Percentiles rank a stretch among this genome's conserved stretches.
Conservation (phyloP, 1,140 invertebrate genomes). For the Cyphomyrmex costatus region DNA sequence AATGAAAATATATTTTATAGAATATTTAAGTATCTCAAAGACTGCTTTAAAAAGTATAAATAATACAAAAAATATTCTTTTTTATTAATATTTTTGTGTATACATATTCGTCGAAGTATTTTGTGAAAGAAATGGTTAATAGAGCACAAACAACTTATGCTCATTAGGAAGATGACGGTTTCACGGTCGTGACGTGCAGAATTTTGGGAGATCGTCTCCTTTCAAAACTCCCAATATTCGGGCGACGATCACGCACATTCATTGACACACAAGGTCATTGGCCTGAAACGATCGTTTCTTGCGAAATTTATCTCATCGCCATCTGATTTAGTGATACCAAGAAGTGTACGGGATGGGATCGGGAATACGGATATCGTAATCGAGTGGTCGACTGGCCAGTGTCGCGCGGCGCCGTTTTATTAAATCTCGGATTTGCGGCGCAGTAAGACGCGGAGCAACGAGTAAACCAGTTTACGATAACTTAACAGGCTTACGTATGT, state of each 20-base stretch:
- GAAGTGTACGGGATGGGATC: neutral
- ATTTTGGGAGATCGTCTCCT: slow-evolving; percentile 32
- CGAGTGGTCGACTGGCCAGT: slow-evolving; percentile 63
- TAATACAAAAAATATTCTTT: neutral
- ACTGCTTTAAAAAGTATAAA: neutral
- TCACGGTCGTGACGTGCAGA: neutral
- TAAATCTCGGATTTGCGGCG: slow-evolving; percentile 69
- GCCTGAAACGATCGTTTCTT: slow-evolving; percentile 70
- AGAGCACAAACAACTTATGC: slow-evolving; percentile 25
- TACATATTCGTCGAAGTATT: neutral
- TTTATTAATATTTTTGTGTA: neutral
- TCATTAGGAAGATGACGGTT: slow-evolving; percentile 4
- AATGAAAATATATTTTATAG: too few species aligned
- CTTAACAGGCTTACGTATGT: slow-evolving; percentile 68
- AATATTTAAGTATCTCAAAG: neutral
- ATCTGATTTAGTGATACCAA: slow-evolving; percentile 11
- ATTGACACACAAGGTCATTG: slow-evolving; percentile 68
- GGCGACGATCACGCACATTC: neutral
- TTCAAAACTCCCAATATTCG: slow-evolving; percentile 14
- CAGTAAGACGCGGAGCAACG: slow-evolving; percentile 48
- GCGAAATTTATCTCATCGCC: slow-evolving; percentile 73
- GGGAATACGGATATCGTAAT: slow-evolving; percentile 75
- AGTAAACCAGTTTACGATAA: slow-evolving; percentile 82
- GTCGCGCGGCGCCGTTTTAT: slow-evolving; percentile 73
- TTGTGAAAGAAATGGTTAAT: slow-evolving; percentile 4